These are phyloP conservation scores for Drosophila pachea DNA, from an alignment of 1,140 invertebrate genomes.

Conservation along the genomic window DNA sequence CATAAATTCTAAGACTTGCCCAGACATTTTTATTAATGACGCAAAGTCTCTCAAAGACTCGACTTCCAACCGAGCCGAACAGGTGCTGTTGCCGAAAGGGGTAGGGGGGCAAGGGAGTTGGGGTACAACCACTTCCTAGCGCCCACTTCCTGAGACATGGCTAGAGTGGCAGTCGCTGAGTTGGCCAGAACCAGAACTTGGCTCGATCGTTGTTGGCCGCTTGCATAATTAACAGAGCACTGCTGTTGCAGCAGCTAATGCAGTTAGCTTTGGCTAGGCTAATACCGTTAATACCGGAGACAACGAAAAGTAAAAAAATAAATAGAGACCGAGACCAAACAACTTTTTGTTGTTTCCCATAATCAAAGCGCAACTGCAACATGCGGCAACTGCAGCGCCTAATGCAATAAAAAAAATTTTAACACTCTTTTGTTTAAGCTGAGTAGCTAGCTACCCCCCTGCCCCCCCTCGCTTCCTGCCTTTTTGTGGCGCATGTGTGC, in stretches of 20 bases:
- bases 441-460: background rate
- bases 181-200: constrained; percentile 31
- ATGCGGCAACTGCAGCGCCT: constrained; percentile 41
- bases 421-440: constrained; percentile 65
- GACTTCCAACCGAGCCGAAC: constrained; percentile 58
- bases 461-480: background rate
- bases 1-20: constrained; percentile 73
- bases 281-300: constrained; percentile 41
- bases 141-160: constrained; percentile 42
- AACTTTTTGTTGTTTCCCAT: constrained; percentile 50
- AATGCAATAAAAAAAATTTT: constrained; percentile 72
- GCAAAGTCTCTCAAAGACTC: constrained; percentile 43
- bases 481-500: constrained; percentile 18
- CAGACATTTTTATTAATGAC: constrained; percentile 77
- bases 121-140: constrained; percentile 32
- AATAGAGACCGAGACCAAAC: constrained; percentile 16
- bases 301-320: constrained; percentile 5
- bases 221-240: constrained; percentile 48
- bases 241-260: constrained; percentile 27
- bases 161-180: constrained; percentile 20
- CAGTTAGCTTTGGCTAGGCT: constrained; percentile 40
- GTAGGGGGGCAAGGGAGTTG: no score
- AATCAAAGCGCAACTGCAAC: constrained; percentile 63
- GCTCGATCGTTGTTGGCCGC: constrained; percentile 25
- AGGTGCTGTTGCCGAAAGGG: constrained; percentile 40